A percentile compares a stretch with the other conserved stretches of the same genome.
phyloP scores from a whole-genome alignment of 2,797 vertebrate genomes.

The Sebastes paucispinis region DNA sequence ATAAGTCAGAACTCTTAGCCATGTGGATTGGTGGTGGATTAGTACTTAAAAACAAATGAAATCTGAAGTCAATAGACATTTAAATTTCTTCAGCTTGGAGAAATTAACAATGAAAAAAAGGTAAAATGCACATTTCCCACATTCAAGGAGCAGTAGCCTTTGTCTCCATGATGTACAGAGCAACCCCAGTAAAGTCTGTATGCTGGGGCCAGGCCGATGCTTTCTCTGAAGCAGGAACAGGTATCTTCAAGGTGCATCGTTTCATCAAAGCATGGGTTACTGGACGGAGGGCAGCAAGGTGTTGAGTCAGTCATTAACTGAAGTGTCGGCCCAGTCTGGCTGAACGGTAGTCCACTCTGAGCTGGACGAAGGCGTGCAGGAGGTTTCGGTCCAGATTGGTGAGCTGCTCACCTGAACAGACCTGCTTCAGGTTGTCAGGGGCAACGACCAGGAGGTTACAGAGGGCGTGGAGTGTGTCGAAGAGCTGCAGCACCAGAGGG shows the following conservation, averaged over 20 bases:
- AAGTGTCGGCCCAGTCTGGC: conserved; percentile 96
- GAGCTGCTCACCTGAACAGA: conserved; percentile 98
- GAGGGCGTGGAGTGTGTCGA: conserved; percentile 97
- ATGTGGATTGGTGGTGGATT: conserved; percentile 59
- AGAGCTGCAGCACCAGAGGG: conserved; percentile 95
- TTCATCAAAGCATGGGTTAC: conserved; percentile 59
- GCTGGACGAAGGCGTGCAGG: conserved; percentile 98
- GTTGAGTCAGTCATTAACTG: conserved; percentile 86
- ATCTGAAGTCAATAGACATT: conserved; percentile 59
- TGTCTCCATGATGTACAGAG: conserved; percentile 44
- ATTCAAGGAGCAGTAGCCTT: conserved; percentile 55
- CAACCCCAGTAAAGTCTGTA: conserved; percentile 46
- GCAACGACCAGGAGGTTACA: conserved; percentile 99
- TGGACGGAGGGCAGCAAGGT: conserved; percentile 67
- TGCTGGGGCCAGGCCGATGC: conserved; percentile 26
- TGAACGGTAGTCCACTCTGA: conserved; percentile 95
- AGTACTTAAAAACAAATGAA: conserved; percentile 76
- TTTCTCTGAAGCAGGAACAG: conserved; percentile 43
- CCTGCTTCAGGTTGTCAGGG: conserved; percentile 99
- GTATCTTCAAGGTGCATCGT: conserved; percentile 64
- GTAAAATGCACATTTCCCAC: conserved; percentile 75
- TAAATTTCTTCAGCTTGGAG: conserved; percentile 56
- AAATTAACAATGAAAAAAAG: conserved; percentile 52
- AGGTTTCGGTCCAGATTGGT: conserved; percentile 98
- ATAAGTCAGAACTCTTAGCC: conserved; percentile 41